Conservation (phyloP, 2,113 vertebrate species). For the Miniopterus natalensis region DNA sequence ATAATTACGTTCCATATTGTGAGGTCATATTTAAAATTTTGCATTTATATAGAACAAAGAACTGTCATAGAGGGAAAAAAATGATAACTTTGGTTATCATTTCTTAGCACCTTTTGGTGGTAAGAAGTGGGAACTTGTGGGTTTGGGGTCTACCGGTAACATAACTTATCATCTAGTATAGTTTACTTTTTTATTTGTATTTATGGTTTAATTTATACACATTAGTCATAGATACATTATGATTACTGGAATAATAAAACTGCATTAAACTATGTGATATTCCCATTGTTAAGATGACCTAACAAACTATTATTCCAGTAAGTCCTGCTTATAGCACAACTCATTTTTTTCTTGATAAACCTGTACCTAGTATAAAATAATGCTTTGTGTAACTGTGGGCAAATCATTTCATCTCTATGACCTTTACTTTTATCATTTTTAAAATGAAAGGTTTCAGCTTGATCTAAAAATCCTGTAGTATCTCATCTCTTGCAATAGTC, state of each 20-base stretch:
- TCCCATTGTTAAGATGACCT: not conserved
- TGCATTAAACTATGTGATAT: not conserved
- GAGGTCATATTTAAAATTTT: constrained; percentile 1
- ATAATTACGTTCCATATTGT: not conserved
- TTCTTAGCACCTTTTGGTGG: not conserved
- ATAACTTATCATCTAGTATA: not conserved
- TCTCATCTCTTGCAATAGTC: not conserved
- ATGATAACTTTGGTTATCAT: no score
- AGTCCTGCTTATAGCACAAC: not conserved
- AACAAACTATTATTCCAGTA: not conserved
- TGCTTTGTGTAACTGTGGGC: not conserved
- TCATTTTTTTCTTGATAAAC: constrained; percentile 41
- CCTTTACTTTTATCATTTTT: constrained; percentile 38
- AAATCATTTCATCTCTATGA: not conserved
- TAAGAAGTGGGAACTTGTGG: not conserved
- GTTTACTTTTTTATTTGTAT: constrained; percentile 20
- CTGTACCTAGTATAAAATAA: not conserved
- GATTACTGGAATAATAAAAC: constrained; percentile 18
- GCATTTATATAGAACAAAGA: not conserved
- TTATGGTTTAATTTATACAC: constrained; percentile 4
- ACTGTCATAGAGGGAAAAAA: not conserved
- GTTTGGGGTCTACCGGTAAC: not conserved
- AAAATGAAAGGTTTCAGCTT: not conserved
- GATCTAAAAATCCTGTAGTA: not conserved
- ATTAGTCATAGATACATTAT: not conserved